phyloP scores from a whole-genome alignment of 2,797 vertebrate genomes.

The Lepus townsendii region DNA sequence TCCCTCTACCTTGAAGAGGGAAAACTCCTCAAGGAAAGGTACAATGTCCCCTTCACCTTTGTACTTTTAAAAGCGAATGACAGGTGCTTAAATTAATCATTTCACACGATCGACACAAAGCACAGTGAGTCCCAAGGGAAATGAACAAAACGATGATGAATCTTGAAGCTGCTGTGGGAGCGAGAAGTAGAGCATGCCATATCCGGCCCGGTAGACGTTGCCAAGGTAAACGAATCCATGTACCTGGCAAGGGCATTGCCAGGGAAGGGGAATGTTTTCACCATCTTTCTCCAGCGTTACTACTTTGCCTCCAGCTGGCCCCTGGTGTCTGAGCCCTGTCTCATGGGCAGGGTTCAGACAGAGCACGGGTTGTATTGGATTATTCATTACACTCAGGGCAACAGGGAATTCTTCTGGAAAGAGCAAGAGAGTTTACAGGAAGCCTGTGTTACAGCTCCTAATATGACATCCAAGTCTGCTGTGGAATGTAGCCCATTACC shows the following conservation, averaged over 20 bases:
- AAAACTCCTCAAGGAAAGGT: neutral
- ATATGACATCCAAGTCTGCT: conserved; percentile 72
- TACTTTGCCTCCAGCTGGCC: neutral
- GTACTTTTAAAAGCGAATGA: conserved; percentile 18
- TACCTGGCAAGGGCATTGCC: neutral
- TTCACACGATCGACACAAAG: neutral
- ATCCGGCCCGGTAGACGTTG: neutral
- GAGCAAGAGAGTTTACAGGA: conserved; percentile 45
- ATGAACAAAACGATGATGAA: neutral
- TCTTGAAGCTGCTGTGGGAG: neutral
- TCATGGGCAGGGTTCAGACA: neutral
- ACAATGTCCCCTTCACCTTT: neutral
- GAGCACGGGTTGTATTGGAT: conserved; percentile 61
- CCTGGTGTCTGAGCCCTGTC: neutral
- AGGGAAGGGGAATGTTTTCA: neutral
- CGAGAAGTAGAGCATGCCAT: neutral
- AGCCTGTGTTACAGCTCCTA: conserved; percentile 65
- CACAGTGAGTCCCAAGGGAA: neutral
- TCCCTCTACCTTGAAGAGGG: neutral
- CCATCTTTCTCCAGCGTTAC: neutral
- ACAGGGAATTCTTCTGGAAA: conserved; percentile 71
- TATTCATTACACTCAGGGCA: conserved; percentile 72
- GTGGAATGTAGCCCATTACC: conserved; percentile 75
- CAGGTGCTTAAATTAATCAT: neutral
- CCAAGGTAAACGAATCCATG: neutral